A percentile compares a stretch with the other conserved stretches of the same genome.
Evolutionary conservation across 2,113 vertebrate species (phyloP).

Genomic region (Chaenocephalus aceratus): DNA sequence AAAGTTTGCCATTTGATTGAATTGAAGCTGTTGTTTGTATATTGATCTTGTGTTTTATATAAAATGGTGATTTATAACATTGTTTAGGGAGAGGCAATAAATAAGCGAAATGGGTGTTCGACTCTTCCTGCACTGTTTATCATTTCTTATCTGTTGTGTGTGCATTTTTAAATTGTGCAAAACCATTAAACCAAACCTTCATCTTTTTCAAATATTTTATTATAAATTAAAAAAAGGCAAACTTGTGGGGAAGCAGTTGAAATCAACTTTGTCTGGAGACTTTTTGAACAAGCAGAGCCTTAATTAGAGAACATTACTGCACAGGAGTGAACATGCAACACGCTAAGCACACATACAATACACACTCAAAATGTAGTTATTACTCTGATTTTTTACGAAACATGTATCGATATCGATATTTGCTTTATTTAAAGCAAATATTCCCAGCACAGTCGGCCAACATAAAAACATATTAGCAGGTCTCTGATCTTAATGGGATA

Average conservation of each 20-base stretch:
- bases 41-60: too few relatives aligned
- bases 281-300: neutral
- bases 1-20: too few relatives aligned
- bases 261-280: slow-evolving; percentile 54
- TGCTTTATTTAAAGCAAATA: too few relatives aligned
- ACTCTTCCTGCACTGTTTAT: neutral
- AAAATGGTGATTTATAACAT: too few relatives aligned
- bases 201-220: slow-evolving; percentile 59
- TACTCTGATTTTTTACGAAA: neutral
- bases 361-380: neutral
- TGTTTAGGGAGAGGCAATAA: too few relatives aligned
- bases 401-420: neutral
- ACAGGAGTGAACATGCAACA: slow-evolving; percentile 4
- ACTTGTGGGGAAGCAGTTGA: slow-evolving; percentile 26
- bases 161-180: too few relatives aligned
- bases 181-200: neutral
- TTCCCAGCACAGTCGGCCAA: too few relatives aligned
- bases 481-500: too few relatives aligned
- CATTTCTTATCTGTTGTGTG: neutral
- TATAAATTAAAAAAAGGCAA: slow-evolving; percentile 60
- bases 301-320: neutral
- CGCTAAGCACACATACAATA: neutral
- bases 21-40: too few relatives aligned
- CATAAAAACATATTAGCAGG: too few relatives aligned
- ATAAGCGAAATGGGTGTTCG: too few relatives aligned